Evolutionary conservation across 2,113 vertebrate genomes (phyloP), one percentile per base, ranked within the genome.

Genomic region (Boleophthalmus pectinirostris): DNA sequence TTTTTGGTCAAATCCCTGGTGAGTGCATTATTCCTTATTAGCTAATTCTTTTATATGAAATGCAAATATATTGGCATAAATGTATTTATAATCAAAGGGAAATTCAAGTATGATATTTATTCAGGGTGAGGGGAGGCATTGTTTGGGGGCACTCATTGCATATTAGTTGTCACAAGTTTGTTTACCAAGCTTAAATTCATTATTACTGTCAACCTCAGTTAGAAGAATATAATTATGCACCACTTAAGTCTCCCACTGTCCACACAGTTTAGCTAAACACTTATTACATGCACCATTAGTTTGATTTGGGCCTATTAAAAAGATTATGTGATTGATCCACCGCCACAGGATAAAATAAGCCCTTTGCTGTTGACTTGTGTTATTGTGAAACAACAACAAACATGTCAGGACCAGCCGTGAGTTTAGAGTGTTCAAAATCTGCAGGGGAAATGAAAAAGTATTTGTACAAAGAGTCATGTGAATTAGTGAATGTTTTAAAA

Each of bases 261-360:
- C 84, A 84, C 83, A 81, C 35, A 79, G 83, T 84, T 90, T 89
- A 90, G 82, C 75, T 84, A 86, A 87, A 83, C 66, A 88, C 84
- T 77, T 79, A 82, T 88, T 88, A 84, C 75, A 85, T 82, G 82
- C 83, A 77, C 80, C 84, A 90, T 92, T 90, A 86, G 75, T 84
- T 87, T 81, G 78, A 89, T 85, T 82, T 49, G 72, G 72, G 68
- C 77, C 81, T 81, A 90, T 91, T 89, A 91, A 83, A 87, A 68
- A 85, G 83, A 90, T 90, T 86, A 90, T 77, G 85, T 87, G 84
- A 89, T 88, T 88, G 87, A 91, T 90, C 81, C 81, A 75, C 65
- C 75, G 84, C 84, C 72, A 33, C 81, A 69, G 87, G 87, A 85
- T 51, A 65, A 86, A 71, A 70, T 38, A 60, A 85, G 65, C 53